Evolutionary conservation across 2,888 invertebrate genomes (phyloP).

Genomic region (Oxytorus armatus): DNA sequence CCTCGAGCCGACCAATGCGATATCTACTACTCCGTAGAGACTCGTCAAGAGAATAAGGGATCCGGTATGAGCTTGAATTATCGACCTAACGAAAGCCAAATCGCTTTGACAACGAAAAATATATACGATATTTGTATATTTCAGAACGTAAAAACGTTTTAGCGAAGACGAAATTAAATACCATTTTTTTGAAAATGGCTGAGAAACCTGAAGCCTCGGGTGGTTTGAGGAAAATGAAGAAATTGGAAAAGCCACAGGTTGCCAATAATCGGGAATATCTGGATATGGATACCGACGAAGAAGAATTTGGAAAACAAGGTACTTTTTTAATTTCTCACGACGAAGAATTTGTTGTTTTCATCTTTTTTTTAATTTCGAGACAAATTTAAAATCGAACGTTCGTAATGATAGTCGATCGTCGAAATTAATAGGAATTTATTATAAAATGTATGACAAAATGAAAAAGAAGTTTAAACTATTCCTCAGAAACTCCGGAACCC

Average conservation of each 20-base stretch:
- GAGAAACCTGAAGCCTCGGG: conserved; percentile 55
- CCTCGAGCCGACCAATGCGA: too few species aligned
- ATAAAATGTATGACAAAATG: neutral
- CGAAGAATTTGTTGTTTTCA: too few species aligned
- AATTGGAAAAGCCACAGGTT: conserved; percentile 75
- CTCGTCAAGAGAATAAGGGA: too few species aligned
- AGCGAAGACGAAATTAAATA: neutral
- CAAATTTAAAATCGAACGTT: too few species aligned
- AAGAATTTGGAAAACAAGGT: conserved; percentile 82
- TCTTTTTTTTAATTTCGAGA: too few species aligned
- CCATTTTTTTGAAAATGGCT: conserved; percentile 36
- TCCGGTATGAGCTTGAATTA: too few species aligned
- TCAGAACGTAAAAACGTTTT: neutral
- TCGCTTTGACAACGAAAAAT: conserved; percentile 50
- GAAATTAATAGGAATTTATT: neutral
- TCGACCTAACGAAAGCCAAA: conserved; percentile 47
- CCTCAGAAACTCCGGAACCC: conserved; percentile 81
- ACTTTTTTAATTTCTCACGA: conserved; percentile 14
- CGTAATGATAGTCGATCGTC: neutral
- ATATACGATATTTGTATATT: too few species aligned
- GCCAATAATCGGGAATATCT: conserved; percentile 79
- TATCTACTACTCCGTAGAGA: too few species aligned
- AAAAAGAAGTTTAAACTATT: conserved; percentile 11
- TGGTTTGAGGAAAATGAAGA: conserved; percentile 66
- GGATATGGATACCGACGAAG: conserved; percentile 83